These are phyloP conservation scores for Actinopyga echinites DNA, from an alignment of 53 echinoderm and acorn worm genomes.

Conservation along the genomic window DNA sequence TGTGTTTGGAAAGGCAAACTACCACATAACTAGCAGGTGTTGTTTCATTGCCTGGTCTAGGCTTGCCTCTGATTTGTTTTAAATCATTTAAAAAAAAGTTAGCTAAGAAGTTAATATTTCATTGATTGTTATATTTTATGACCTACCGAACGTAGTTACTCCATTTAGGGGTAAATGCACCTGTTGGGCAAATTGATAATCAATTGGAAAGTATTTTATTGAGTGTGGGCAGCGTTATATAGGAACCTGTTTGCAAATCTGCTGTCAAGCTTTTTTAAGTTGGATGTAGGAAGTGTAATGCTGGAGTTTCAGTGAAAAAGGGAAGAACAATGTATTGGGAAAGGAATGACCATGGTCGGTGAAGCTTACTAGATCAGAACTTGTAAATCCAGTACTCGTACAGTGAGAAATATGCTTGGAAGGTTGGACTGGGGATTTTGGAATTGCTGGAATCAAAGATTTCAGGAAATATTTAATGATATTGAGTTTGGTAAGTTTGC, in stretches of 20 bases:
- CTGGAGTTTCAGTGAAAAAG: too few relatives aligned
- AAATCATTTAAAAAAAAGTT: conserved; percentile 4
- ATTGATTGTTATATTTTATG: not conserved
- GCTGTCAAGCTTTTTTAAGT: too few relatives aligned
- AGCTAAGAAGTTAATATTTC: conserved; percentile 34
- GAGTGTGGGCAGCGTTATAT: too few relatives aligned
- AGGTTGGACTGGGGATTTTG: not conserved
- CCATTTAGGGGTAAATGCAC: not conserved
- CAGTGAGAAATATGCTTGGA: not conserved
- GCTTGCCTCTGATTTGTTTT: not conserved
- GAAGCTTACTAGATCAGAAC: too few relatives aligned
- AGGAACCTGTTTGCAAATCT: too few relatives aligned
- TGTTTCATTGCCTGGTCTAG: not conserved
- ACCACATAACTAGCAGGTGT: not conserved
- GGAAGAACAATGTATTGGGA: too few relatives aligned
- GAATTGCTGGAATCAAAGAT: conserved; percentile 14
- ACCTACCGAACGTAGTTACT: not conserved
- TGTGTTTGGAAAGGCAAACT: conserved; percentile 23
- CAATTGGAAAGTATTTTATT: too few relatives aligned
- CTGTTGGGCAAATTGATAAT: too few relatives aligned
- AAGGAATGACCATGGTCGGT: too few relatives aligned
- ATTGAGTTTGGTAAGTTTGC: not conserved
- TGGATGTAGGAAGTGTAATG: too few relatives aligned
- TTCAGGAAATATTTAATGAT: conserved; percentile 8
- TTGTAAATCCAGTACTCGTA: too few relatives aligned